phyloP scores from a whole-genome alignment of 2,797 vertebrate genomes.

The Knipowitschia caucasica region DNA sequence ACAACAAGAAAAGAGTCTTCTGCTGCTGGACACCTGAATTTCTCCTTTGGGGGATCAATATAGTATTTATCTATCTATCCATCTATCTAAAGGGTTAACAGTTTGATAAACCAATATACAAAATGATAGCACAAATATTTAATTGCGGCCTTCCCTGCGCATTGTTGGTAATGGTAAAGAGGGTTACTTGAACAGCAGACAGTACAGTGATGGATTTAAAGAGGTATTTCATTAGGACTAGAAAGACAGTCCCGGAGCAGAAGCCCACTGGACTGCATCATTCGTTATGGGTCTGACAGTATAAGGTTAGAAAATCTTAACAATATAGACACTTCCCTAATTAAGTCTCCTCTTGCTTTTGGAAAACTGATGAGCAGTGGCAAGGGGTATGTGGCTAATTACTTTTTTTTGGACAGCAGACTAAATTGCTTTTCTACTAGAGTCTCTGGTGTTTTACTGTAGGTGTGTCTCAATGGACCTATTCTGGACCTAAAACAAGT shows the following conservation, averaged over 20 bases:
- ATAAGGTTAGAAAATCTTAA: slow-evolving; percentile 56
- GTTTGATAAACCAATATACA: too few species aligned
- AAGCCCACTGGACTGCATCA: slow-evolving; percentile 38
- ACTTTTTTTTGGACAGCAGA: slow-evolving; percentile 49
- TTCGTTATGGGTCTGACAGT: slow-evolving; percentile 59
- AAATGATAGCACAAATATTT: too few species aligned
- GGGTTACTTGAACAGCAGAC: slow-evolving; percentile 32
- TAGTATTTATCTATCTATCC: too few species aligned
- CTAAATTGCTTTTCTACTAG: slow-evolving; percentile 58
- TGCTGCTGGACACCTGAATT: too few species aligned
- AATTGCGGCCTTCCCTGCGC: slow-evolving; percentile 29
- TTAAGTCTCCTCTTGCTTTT: slow-evolving; percentile 65
- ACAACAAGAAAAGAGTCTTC: too few species aligned
- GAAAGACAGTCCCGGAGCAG: slow-evolving; percentile 39
- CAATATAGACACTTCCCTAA: slow-evolving; percentile 63
- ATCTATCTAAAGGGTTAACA: too few species aligned
- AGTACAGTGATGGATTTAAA: slow-evolving; percentile 42
- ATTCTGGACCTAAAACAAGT: slow-evolving; percentile 15
- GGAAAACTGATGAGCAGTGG: slow-evolving; percentile 67
- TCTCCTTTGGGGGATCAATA: too few species aligned
- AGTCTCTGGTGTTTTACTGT: slow-evolving; percentile 36
- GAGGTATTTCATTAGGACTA: slow-evolving; percentile 43
- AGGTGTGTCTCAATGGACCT: slow-evolving; percentile 14
- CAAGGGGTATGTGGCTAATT: slow-evolving; percentile 68
- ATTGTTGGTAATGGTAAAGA: slow-evolving; percentile 26